Evolutionary conservation across 2,888 invertebrate genomes (phyloP).

Genomic region (Asteroscopus sphinx): DNA sequence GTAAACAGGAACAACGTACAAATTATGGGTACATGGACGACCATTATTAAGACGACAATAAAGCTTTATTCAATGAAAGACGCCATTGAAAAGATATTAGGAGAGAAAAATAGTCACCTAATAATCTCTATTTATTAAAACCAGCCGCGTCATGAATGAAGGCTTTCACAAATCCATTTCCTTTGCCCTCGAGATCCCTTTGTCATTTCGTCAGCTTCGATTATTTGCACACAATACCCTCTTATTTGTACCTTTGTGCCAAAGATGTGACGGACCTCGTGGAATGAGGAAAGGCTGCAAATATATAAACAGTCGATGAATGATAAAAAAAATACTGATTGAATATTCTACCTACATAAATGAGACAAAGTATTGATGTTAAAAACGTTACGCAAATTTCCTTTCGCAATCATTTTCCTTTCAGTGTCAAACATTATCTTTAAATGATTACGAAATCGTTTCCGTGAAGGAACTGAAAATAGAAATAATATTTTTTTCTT

Average conservation of each 20-base stretch:
- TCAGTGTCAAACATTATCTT: conserved; percentile 14
- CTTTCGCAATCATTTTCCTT: conserved; percentile 48
- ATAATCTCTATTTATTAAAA: conserved; percentile 54
- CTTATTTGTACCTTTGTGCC: conserved; percentile 54
- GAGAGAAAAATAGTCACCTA: conserved; percentile 35
- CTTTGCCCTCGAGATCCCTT: conserved; percentile 45
- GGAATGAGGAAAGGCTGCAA: conserved; percentile 38
- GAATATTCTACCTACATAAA: conserved; percentile 37
- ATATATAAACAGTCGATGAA: conserved; percentile 35
- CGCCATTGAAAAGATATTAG: conserved; percentile 44
- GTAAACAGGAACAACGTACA: no score
- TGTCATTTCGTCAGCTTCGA: conserved; percentile 57
- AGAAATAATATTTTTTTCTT: neutral
- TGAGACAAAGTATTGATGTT: conserved; percentile 43
- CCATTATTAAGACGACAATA: conserved; percentile 20
- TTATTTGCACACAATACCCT: conserved; percentile 60
- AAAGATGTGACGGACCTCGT: conserved; percentile 55
- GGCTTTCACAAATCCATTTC: conserved; percentile 55
- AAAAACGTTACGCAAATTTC: conserved; percentile 55
- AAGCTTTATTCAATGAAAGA: conserved; percentile 29
- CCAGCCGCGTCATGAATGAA: conserved; percentile 45
- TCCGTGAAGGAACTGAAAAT: neutral
- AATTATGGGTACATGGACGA: no score
- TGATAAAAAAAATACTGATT: conserved; percentile 41
- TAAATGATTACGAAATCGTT: conserved; percentile 22